Evolutionary conservation across 2,888 invertebrate species (phyloP), one percentile per base, ranked within the genome.

Genomic region (Ametastegia equiseti): DNA sequence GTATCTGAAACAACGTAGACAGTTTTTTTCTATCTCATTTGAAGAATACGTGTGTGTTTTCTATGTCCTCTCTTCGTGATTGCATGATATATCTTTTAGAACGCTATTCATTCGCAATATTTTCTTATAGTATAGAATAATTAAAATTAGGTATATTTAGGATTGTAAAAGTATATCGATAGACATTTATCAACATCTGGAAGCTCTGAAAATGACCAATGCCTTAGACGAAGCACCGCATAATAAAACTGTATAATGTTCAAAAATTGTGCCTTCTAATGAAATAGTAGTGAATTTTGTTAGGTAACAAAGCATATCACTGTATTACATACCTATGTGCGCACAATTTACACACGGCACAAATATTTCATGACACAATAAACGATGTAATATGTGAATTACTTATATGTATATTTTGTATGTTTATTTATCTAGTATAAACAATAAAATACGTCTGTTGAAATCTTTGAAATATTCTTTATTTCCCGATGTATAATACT

Each of bases 341-440:
- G 75, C 54, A 75, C 57, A 57, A 57, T 54, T 54, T 54, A 33
- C 36, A 75, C 30, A 30, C 30, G 4, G 30, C 4, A 60, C 30
- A n/a, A 39, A 78, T 75, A 2, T 54, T 54, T 78, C 78, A 78
- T 78, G 78, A 78, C 78, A 60, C n/a, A 60, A 63, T 33, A 42
- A 78, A 63, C 3, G n/a, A 11, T n/a, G 9, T 75, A 78, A n/a
- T 65, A 65, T 39, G n/a, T n/a, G n/a, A n/a, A n/a, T n/a, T n/a
- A n/a, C n/a, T 7, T 36, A n/a, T 36, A 81, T 81, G 69, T 69
- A 81, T 81, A 81, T 81, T 81, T 81, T 81, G 81, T 81, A 81
- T 54, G 67, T 81, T 81, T 79, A 81, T 81, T 81, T 81, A 81
- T 81, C n/a, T 47, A 54, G 27, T 60, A 36, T 23, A 54, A 78